A percentile compares a stretch with the other conserved stretches of the same genome.
Evolutionary conservation across 1,140 invertebrate species (phyloP).

Genomic region (Andricus grossulariae): DNA sequence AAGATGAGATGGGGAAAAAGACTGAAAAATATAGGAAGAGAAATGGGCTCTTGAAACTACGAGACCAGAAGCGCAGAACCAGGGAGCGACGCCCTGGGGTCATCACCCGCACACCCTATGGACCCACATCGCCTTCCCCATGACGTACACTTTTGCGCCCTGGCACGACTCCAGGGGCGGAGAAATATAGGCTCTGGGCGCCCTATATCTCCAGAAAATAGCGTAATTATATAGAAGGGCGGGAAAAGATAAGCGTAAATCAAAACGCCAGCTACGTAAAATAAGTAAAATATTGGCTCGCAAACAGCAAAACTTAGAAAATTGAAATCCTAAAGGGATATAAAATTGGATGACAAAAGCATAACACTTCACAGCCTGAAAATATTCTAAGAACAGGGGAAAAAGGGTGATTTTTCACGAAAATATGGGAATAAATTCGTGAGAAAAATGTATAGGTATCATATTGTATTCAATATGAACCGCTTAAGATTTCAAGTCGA

Average conservation of each 20-base stretch:
- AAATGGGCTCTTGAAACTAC: not conserved
- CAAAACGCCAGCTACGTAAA: slow-evolving; percentile 35
- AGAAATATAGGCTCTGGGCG: slow-evolving; percentile 53
- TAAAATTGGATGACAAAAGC: too few relatives aligned
- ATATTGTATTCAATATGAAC: too few relatives aligned
- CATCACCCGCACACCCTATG: slow-evolving; percentile 22
- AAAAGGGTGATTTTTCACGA: too few relatives aligned
- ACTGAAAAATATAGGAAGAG: not conserved
- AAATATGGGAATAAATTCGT: too few relatives aligned
- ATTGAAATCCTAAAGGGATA: too few relatives aligned
- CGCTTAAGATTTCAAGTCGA: too few relatives aligned
- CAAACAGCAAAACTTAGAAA: too few relatives aligned
- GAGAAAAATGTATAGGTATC: too few relatives aligned
- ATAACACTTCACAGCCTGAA: too few relatives aligned
- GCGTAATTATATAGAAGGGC: slow-evolving; percentile 57
- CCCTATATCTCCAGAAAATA: slow-evolving; percentile 50
- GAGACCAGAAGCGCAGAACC: slow-evolving; percentile 2
- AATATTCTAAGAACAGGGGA: too few relatives aligned
- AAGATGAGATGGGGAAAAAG: not conserved
- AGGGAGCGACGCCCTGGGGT: slow-evolving; percentile 14
- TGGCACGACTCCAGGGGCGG: slow-evolving; percentile 56
- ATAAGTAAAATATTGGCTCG: not conserved
- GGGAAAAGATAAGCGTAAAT: slow-evolving; percentile 52
- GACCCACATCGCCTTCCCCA: slow-evolving; percentile 22
- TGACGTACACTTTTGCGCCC: slow-evolving; percentile 51